Percentiles rank a stretch among this genome's conserved stretches.
These are phyloP conservation scores for Propithecus coquereli DNA, from an alignment of 2,113 vertebrate genomes.

Conservation along the genomic window DNA sequence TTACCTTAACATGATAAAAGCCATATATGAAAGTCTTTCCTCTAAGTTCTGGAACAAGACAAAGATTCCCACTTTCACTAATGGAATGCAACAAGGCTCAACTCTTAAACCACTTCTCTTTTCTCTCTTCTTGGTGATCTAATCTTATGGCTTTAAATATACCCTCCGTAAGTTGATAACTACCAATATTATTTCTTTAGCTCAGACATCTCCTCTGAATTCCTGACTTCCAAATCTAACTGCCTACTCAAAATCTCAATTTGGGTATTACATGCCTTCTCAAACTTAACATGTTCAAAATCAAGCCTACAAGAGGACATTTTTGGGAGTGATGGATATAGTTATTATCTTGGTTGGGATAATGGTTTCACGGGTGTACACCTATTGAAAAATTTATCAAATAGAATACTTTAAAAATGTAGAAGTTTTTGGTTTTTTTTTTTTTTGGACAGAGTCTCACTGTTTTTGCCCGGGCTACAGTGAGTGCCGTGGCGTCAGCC, in stretches of 20 bases:
- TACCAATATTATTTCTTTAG: constrained; percentile 11
- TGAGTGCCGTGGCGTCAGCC: too few relatives aligned
- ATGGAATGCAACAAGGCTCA: neutral
- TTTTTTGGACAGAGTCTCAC: too few relatives aligned
- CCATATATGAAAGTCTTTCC: too few relatives aligned
- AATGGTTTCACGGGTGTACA: neutral
- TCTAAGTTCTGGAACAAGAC: too few relatives aligned
- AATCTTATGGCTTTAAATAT: neutral
- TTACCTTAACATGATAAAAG: too few relatives aligned
- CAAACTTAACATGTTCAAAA: neutral
- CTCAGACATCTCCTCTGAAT: neutral
- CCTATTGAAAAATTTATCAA: neutral
- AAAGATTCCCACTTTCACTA: too few relatives aligned
- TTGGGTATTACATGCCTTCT: neutral
- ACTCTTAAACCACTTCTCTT: neutral
- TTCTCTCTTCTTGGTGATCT: neutral
- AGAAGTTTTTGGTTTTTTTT: neutral
- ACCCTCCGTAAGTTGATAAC: neutral
- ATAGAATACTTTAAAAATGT: neutral
- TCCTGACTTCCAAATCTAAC: neutral
- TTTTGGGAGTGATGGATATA: neutral
- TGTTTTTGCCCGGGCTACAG: too few relatives aligned
- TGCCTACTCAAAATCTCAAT: neutral
- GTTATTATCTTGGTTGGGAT: neutral
- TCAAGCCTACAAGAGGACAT: neutral